phyloP scores from a whole-genome alignment of 2,113 vertebrate species.

The Thunnus maccoyii region DNA sequence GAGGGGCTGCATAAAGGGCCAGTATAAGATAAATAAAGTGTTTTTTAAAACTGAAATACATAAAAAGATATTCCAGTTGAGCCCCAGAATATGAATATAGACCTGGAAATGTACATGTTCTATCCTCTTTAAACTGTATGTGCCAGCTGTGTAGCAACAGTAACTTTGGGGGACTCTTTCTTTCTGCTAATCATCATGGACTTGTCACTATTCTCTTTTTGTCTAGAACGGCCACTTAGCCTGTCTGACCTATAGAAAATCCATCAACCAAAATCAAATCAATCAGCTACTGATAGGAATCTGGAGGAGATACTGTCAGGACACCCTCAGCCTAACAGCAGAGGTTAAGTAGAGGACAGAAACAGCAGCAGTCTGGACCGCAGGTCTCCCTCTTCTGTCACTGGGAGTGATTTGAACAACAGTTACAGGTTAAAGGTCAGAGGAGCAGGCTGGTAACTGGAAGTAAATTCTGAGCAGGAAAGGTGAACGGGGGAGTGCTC shows the following conservation, averaged over 20 bases:
- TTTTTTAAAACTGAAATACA: too few relatives aligned
- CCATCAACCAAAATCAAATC: neutral
- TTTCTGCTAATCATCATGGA: neutral
- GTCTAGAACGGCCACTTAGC: neutral
- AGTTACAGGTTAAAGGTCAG: neutral
- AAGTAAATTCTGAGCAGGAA: neutral
- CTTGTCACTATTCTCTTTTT: neutral
- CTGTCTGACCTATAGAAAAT: neutral
- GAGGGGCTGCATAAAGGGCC: too few relatives aligned
- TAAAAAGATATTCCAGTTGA: too few relatives aligned
- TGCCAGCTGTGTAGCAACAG: neutral
- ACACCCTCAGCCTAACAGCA: neutral
- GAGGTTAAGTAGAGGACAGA: conserved; percentile 29
- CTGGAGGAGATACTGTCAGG: conserved; percentile 7
- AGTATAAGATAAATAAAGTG: too few relatives aligned
- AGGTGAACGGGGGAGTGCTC: neutral
- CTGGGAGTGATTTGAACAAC: neutral
- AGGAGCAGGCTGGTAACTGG: neutral
- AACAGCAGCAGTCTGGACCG: conserved; percentile 6
- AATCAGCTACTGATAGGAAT: conserved; percentile 29
- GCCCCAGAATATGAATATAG: too few relatives aligned
- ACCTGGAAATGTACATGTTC: too few relatives aligned
- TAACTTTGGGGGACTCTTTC: neutral
- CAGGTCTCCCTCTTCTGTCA: neutral
- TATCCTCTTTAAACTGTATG: too few relatives aligned